Percentiles rank a stretch among this genome's conserved stretches.
phyloP scores from a whole-genome alignment of 2,113 vertebrate genomes.

The Charina bottae region DNA sequence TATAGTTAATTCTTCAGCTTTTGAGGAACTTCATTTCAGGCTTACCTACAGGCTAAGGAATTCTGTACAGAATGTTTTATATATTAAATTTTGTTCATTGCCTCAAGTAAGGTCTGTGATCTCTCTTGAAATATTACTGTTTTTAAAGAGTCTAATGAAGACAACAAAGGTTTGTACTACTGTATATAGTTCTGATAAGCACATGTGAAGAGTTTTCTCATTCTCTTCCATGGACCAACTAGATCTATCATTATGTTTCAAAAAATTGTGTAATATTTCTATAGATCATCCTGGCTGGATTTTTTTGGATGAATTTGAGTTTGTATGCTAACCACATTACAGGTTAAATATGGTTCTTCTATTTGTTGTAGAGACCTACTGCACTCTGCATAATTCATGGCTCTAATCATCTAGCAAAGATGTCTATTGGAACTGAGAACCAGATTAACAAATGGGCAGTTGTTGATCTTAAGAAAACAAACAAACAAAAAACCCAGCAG shows the following conservation, averaged over 20 bases:
- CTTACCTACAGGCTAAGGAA: too few relatives aligned
- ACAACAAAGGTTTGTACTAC: not conserved
- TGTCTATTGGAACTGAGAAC: not conserved
- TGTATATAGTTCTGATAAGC: not conserved
- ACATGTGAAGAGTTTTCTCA: not conserved
- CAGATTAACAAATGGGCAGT: not conserved
- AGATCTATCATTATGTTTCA: not conserved
- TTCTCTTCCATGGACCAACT: not conserved
- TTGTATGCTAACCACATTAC: not conserved
- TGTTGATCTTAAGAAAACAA: not conserved
- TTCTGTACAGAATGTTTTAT: not conserved
- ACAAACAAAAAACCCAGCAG: not conserved
- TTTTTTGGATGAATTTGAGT: not conserved
- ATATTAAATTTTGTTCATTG: not conserved
- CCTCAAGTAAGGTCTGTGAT: not conserved
- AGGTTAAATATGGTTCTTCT: conserved; percentile 1
- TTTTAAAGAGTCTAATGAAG: not conserved
- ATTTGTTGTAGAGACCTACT: conserved; percentile 12
- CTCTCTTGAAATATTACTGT: not conserved
- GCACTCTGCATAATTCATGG: conserved; percentile 28
- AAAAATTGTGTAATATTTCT: not conserved
- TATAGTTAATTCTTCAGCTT: not conserved
- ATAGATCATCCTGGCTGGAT: not conserved
- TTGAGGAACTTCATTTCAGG: not conserved
- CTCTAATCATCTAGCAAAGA: conserved; percentile 24